Conservation (phyloP, 2,113 vertebrate genomes). For the Boulengeromyrus knoepffleri region DNA sequence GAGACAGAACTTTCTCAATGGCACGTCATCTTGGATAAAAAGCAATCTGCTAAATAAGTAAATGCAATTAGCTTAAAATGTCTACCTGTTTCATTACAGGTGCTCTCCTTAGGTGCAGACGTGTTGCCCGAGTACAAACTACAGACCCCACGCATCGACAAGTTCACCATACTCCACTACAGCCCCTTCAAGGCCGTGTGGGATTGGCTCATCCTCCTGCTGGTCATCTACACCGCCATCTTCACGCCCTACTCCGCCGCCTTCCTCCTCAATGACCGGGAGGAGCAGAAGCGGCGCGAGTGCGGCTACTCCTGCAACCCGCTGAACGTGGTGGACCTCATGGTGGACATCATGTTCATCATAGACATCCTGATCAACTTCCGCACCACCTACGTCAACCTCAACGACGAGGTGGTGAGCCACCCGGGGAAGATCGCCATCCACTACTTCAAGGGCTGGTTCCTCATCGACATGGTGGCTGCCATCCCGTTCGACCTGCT, state of each 20-base stretch:
- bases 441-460: conserved; percentile 99
- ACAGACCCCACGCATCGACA: conserved; percentile 94
- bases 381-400: conserved; percentile 94
- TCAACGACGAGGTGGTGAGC: conserved; percentile 97
- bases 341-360: conserved; percentile 99
- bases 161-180: conserved; percentile 97
- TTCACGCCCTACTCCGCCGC: conserved; percentile 97
- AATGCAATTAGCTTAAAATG: background rate
- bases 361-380: conserved; percentile 99
- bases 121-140: conserved; percentile 97
- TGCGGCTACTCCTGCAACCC: conserved; percentile 98
- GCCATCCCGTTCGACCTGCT: conserved; percentile 98
- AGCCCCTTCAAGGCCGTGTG: conserved; percentile 97
- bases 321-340: conserved; percentile 93
- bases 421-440: conserved; percentile 95
- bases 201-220: conserved; percentile 95
- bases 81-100: conserved; percentile 55
- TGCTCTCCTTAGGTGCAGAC: conserved; percentile 91
- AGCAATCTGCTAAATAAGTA: background rate
- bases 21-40: background rate
- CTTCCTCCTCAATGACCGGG: conserved; percentile 90
- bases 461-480: conserved; percentile 99
- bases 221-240: conserved; percentile 97
- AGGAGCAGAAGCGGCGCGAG: conserved; percentile 84
- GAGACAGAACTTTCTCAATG: background rate